Conservation (phyloP, 2,888 invertebrate genomes). For the Morpho deidamia region DNA sequence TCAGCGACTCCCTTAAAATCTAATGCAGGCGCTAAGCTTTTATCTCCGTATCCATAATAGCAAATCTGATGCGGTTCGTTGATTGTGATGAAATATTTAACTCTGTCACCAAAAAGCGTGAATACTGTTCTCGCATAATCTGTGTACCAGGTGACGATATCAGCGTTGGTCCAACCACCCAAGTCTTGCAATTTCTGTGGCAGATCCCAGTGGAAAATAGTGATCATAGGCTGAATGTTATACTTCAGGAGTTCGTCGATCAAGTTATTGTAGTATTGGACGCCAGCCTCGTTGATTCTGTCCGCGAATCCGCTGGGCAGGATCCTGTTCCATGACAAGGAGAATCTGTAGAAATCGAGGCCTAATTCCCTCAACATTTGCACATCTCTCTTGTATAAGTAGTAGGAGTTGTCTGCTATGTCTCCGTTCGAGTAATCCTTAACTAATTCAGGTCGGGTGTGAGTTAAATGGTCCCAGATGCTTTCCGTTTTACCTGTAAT, state of each 20-base stretch:
- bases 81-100: slow-evolving; percentile 82
- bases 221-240: slow-evolving; percentile 67
- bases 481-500: slow-evolving; percentile 72
- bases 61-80: slow-evolving; percentile 77
- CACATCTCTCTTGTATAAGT: slow-evolving; percentile 63
- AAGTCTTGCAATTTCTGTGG: slow-evolving; percentile 25
- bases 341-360: slow-evolving; percentile 72
- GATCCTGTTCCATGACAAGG: slow-evolving; percentile 83
- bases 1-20: neutral
- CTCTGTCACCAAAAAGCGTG: neutral
- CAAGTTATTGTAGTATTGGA: slow-evolving; percentile 77
- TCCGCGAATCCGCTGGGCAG: slow-evolving; percentile 80
- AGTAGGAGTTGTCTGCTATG: slow-evolving; percentile 75
- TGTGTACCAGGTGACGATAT: slow-evolving; percentile 77
- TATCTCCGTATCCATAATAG: neutral
- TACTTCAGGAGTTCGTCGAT: slow-evolving; percentile 80
- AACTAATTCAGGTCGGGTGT: slow-evolving; percentile 26
- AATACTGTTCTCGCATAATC: neutral
- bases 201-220: slow-evolving; percentile 63
- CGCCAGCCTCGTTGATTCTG: slow-evolving; percentile 66
- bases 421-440: slow-evolving; percentile 69
- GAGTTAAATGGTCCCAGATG: slow-evolving; percentile 68
- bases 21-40: neutral
- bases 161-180: slow-evolving; percentile 82
- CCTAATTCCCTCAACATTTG: slow-evolving; percentile 49